These are phyloP conservation scores for Torymus texanus DNA, from an alignment of 2,888 invertebrate genomes.

Conservation along the genomic window DNA sequence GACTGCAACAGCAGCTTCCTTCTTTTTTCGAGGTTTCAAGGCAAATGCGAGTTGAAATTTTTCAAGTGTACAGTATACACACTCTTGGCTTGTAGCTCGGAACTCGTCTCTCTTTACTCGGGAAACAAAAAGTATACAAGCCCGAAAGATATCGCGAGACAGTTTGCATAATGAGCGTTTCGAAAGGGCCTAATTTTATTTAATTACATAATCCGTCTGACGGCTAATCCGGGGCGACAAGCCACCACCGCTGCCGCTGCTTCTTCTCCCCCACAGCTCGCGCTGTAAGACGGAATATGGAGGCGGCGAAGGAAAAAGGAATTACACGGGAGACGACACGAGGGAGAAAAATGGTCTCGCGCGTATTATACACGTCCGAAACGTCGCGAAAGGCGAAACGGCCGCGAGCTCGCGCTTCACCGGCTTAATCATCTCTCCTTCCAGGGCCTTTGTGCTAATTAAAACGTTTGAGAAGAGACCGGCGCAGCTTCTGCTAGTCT, in stretches of 20 bases:
- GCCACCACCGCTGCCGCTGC: background rate
- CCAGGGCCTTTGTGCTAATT: constrained; percentile 60
- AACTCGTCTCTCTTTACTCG: background rate
- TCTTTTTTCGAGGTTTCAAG: constrained; percentile 9
- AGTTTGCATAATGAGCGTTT: constrained; percentile 47
- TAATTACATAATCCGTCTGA: constrained; percentile 49
- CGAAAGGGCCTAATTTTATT: constrained; percentile 35
- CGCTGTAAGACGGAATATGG: constrained; percentile 29
- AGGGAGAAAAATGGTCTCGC: constrained; percentile 30
- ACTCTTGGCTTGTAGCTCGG: constrained; percentile 5
- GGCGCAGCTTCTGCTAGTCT: background rate
- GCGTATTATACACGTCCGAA: background rate
- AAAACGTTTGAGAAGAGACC: constrained; percentile 61
- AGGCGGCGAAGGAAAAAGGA: background rate
- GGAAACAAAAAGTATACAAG: background rate
- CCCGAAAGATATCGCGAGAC: constrained; percentile 34
- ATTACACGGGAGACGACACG: background rate
- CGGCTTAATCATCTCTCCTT: constrained; percentile 57
- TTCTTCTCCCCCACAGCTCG: background rate
- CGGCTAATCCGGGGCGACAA: constrained; percentile 29
- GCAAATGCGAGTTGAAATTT: constrained; percentile 20
- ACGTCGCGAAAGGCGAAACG: background rate
- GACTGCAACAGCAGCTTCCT: background rate
- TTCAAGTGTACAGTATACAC: constrained; percentile 38
- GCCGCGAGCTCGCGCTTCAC: background rate